These are phyloP conservation scores for Lithobius niger DNA, from an alignment of 1,140 invertebrate genomes.

Conservation along the genomic window DNA sequence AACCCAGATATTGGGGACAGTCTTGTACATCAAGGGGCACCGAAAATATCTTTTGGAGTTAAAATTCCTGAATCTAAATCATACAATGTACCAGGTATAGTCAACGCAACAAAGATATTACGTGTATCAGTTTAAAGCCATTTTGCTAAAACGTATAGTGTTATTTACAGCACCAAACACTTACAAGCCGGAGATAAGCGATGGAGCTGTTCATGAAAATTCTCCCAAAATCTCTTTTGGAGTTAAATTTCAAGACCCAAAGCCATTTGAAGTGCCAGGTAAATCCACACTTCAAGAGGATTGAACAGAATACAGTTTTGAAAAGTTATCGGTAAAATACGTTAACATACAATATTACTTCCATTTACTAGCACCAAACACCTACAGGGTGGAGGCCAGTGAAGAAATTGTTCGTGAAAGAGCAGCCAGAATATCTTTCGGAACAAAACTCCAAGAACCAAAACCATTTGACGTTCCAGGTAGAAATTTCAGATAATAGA, in stretches of 20 bases:
- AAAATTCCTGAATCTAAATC: slow-evolving; percentile 37
- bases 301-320: too few species aligned
- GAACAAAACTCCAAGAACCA: neutral
- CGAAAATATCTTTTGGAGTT: slow-evolving; percentile 53
- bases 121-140: too few species aligned
- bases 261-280: slow-evolving; percentile 43
- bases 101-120: too few species aligned
- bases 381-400: too few species aligned
- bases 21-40: slow-evolving; percentile 27
- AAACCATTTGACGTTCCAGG: neutral
- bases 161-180: slow-evolving; percentile 54
- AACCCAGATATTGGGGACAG: neutral
- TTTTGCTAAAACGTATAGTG: neutral
- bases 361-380: too few species aligned
- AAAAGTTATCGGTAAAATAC: too few species aligned
- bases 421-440: too few species aligned
- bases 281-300: too few species aligned
- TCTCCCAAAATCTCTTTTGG: slow-evolving; percentile 56
- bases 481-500: neutral
- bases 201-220: slow-evolving; percentile 38
- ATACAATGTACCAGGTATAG: slow-evolving; percentile 44
- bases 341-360: too few species aligned
- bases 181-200: slow-evolving; percentile 57
- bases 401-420: too few species aligned
- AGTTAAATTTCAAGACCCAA: slow-evolving; percentile 37